Percentiles rank a stretch among this genome's conserved stretches.
Conservation (phyloP, 1,140 invertebrate species). For the Habropoda laboriosa region DNA sequence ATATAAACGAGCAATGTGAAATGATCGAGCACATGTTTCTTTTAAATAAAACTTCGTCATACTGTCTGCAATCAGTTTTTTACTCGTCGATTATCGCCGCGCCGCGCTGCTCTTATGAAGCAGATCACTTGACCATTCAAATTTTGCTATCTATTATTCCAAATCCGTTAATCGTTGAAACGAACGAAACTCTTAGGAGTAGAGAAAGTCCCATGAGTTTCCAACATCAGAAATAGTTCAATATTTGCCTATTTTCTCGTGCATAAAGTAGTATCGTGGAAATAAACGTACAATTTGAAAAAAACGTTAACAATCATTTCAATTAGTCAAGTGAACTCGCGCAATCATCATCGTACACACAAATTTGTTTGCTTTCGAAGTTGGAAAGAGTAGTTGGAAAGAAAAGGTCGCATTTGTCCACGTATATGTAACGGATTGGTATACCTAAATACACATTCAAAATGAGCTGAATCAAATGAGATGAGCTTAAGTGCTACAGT, state of each 20-base stretch:
- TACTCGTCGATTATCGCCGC: slow-evolving; percentile 63
- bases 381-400: slow-evolving; percentile 52
- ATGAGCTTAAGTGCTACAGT: slow-evolving; percentile 61
- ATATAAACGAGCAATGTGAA: too few species aligned
- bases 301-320: neutral
- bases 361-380: slow-evolving; percentile 53
- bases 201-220: slow-evolving; percentile 16
- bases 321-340: slow-evolving; percentile 77
- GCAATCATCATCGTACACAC: slow-evolving; percentile 65
- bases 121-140: slow-evolving; percentile 77
- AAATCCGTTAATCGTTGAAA: too few species aligned
- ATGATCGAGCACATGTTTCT: too few species aligned
- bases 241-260: too few species aligned
- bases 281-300: neutral
- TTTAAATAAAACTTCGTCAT: too few species aligned
- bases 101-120: slow-evolving; percentile 72
- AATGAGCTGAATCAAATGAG: slow-evolving; percentile 51
- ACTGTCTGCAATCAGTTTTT: slow-evolving; percentile 18
- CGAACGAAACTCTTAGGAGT: slow-evolving; percentile 10
- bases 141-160: neutral
- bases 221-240: neutral
- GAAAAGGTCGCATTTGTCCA: slow-evolving; percentile 52
- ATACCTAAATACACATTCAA: slow-evolving; percentile 58
- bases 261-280: neutral
- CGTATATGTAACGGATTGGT: slow-evolving; percentile 33